A percentile compares a stretch with the other conserved stretches of the same genome.
Conservation (phyloP, 1,140 invertebrate genomes). For the Micrasema longulum region DNA sequence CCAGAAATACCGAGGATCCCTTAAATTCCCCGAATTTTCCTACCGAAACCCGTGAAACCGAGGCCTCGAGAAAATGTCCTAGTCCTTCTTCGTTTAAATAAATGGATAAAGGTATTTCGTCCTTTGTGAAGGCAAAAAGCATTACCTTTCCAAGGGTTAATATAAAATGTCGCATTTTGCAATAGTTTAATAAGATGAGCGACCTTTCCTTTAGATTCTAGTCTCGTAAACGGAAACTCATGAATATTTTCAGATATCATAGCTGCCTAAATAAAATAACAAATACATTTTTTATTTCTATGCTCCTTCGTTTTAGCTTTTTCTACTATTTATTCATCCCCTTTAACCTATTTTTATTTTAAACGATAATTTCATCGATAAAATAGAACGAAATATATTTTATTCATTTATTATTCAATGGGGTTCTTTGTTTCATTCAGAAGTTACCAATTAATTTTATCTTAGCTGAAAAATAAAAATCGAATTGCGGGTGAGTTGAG, state of each 20-base stretch:
- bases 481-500: no score
- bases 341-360: no score
- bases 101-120: conserved; percentile 49
- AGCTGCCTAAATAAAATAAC: no score
- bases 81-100: conserved; percentile 51
- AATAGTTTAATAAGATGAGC: conserved; percentile 35
- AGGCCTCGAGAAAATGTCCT: conserved; percentile 37
- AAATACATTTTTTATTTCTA: no score
- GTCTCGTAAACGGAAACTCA: conserved; percentile 20
- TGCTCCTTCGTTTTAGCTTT: no score
- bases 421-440: no score
- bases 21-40: conserved; percentile 49
- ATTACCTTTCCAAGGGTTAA: conserved; percentile 30
- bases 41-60: conserved; percentile 30
- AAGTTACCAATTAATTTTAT: no score
- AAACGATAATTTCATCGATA: no score
- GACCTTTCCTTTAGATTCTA: not conserved
- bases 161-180: conserved; percentile 43
- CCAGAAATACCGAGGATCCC: conserved; percentile 54
- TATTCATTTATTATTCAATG: no score
- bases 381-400: no score
- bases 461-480: no score
- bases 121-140: conserved; percentile 47
- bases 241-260: not conserved
- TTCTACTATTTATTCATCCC: no score